Conservation (phyloP, 2,113 vertebrate genomes). For the Trochalopteron elliotii region DNA sequence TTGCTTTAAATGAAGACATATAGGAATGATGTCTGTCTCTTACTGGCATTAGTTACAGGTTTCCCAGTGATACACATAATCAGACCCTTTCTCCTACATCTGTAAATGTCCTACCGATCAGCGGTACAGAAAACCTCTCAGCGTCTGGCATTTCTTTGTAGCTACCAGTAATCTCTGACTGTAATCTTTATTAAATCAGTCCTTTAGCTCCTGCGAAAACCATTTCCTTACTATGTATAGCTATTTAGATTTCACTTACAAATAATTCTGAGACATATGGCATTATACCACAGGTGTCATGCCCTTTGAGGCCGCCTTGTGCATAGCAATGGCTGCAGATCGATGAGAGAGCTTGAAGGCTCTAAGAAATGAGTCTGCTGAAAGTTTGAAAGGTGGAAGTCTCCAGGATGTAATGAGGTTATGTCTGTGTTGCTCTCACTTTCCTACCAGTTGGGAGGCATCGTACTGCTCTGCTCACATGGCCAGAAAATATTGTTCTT, state of each 20-base stretch:
- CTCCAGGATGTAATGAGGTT: constrained; percentile 66
- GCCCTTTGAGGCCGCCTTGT: constrained; percentile 32
- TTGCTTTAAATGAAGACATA: constrained; percentile 23
- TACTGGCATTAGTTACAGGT: background rate
- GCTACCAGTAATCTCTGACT: constrained; percentile 45
- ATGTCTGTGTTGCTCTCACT: constrained; percentile 24
- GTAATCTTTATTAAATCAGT: constrained; percentile 59
- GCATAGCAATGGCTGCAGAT: constrained; percentile 56
- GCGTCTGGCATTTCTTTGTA: constrained; percentile 1
- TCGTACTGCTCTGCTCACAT: background rate
- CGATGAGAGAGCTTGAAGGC: constrained; percentile 54
- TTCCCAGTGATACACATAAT: background rate
- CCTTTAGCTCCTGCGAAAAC: constrained; percentile 17
- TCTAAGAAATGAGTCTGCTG: constrained; percentile 69
- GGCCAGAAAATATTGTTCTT: constrained; percentile 55
- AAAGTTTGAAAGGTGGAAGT: constrained; percentile 52
- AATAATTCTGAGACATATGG: constrained; percentile 44
- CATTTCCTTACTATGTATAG: constrained; percentile 40
- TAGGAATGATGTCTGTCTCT: constrained; percentile 4
- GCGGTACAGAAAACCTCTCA: background rate
- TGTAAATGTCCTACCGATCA: background rate
- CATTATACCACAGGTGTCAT: constrained; percentile 29
- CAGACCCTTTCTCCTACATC: background rate
- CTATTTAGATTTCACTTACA: constrained; percentile 45
- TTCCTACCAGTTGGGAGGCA: background rate